Base-by-base conservation (phyloP, 2,888 invertebrate species). In the Drosophila silvestris region DNA sequence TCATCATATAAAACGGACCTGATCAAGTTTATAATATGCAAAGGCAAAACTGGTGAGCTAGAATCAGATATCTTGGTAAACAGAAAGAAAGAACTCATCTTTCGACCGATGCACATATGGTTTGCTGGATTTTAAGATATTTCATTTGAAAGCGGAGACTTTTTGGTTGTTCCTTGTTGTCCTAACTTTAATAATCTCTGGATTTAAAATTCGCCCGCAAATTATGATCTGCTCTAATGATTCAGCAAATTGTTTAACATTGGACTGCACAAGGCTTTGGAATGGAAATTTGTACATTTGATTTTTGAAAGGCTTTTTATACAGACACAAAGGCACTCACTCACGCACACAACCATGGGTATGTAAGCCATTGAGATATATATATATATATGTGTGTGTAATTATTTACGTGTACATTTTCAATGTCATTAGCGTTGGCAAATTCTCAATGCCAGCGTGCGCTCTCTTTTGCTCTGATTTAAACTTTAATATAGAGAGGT, bases 361-460 rank as follows among this genome's bases (percentile, higher is more conserved):
- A 51, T 71, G 61, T 61, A 54, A 47, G 54, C 44, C 70, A 41
- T 51, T 69, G n/a, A 28, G 19, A 28, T 14, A 56, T 14, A 37
- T 33, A 5, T 47, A 30, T 39, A 19, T 12, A 51, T 26, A 32
- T 39, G 39, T 41, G 7, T 47, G 7, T 9, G 14, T 47, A 63
- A 47, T 53, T 63, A 69, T 65, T 63, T 71, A 58, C 63, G 58
- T 78, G 41, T 59, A 62, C 47, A 56, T 39, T 74, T 56, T 83
- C 85, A 85, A 90, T 88, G 86, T 85, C 86, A 85, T 76, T 83
- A 74, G 69, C 75, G 65, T 64, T 70, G 63, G 77, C 82, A 57
- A 62, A 65, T 64, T 65, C 62, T 79, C 68, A 79, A 69, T 80
- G 79, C 35, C 70, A 60, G 19, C 39, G 35, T 26, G 4, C 47